phyloP scores from a whole-genome alignment of 2,888 invertebrate genomes.

The Silvanus unidentatus region DNA sequence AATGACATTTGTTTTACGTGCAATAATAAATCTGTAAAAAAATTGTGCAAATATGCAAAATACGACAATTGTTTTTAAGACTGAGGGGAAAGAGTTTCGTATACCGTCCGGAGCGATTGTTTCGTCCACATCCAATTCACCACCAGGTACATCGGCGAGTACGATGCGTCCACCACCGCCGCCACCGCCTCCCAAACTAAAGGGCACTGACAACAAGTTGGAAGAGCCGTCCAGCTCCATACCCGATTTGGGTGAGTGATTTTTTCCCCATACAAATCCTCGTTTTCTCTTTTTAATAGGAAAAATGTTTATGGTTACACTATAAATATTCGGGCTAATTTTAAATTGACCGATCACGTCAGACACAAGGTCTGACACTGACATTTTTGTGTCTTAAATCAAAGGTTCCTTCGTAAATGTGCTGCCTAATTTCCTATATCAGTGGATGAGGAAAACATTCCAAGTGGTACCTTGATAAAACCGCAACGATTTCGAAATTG shows the following conservation, averaged over 20 bases:
- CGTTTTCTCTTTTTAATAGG: background rate
- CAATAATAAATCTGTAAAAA: background rate
- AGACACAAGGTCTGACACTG: too few species aligned
- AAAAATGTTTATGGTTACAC: too few species aligned
- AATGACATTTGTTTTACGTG: background rate
- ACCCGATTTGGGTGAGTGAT: slow-evolving; percentile 75
- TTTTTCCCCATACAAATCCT: background rate
- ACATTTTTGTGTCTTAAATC: too few species aligned
- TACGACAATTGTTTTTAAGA: slow-evolving; percentile 47
- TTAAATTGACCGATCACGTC: too few species aligned
- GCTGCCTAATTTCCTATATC: too few species aligned
- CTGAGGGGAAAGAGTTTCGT: slow-evolving; percentile 40
- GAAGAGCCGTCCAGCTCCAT: slow-evolving; percentile 85
- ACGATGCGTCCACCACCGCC: slow-evolving; percentile 53
- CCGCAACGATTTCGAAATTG: too few species aligned
- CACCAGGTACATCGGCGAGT: slow-evolving; percentile 35
- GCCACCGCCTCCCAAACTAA: slow-evolving; percentile 36
- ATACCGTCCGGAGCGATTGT: slow-evolving; percentile 39
- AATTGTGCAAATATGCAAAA: slow-evolving; percentile 53
- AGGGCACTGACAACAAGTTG: slow-evolving; percentile 44
- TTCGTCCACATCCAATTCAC: slow-evolving; percentile 39
- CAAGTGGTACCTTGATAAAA: too few species aligned
- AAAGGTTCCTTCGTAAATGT: too few species aligned
- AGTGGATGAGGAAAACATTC: too few species aligned
- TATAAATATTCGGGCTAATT: too few species aligned